phyloP scores from a whole-genome alignment of 2,888 invertebrate species.

The Xanthia togata region DNA sequence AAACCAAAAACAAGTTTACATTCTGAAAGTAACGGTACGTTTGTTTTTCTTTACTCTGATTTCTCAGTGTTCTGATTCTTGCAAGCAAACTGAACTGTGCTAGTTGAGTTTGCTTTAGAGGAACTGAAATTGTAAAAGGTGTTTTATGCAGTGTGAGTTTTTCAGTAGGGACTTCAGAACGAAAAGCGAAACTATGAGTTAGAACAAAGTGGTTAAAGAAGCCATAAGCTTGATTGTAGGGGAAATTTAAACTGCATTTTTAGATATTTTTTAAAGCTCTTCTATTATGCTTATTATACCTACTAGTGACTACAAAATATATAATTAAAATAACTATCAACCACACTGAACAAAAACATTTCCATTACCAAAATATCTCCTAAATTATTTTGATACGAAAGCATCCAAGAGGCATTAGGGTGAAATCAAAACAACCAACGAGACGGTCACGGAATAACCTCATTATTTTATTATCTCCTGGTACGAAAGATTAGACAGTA shows the following conservation, averaged over 20 bases:
- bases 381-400: constrained; percentile 29
- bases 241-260: too few species aligned
- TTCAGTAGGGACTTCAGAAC: neutral
- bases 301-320: too few species aligned
- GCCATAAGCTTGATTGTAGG: neutral
- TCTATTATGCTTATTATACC: too few species aligned
- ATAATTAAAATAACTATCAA: too few species aligned
- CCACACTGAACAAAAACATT: constrained; percentile 2
- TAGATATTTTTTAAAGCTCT: too few species aligned
- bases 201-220: neutral
- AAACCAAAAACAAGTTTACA: constrained; percentile 38
- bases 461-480: constrained; percentile 55
- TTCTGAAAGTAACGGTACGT: constrained; percentile 3
- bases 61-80: constrained; percentile 19
- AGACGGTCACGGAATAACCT: constrained; percentile 45
- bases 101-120: constrained; percentile 4
- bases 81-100: constrained; percentile 8
- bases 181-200: neutral
- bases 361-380: constrained; percentile 10
- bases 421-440: constrained; percentile 35
- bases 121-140: constrained; percentile 9
- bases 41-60: constrained; percentile 25
- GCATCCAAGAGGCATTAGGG: constrained; percentile 42
- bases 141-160: neutral
- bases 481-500: constrained; percentile 50